Percentiles rank a stretch among this genome's conserved stretches.
Evolutionary conservation across 2,797 vertebrate genomes (phyloP).

Genomic region (Arnoldichthys spilopterus): DNA sequence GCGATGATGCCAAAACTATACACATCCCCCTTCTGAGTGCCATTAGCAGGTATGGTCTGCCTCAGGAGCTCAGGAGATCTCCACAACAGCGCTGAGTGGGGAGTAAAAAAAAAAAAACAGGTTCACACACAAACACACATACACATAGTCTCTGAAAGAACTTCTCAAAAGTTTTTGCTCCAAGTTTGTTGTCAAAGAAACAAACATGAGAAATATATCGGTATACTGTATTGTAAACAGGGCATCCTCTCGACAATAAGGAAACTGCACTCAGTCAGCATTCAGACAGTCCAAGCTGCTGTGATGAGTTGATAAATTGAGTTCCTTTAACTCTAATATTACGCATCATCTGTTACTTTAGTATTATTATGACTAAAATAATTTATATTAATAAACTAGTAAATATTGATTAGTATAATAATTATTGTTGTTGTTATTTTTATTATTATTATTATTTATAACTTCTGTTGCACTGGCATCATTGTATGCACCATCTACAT

Average conservation of each 20-base stretch:
- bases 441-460: too few species aligned
- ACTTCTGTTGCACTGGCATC: too few species aligned
- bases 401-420: too few species aligned
- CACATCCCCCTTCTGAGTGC: constrained; percentile 63
- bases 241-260: background rate
- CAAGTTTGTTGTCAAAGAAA: background rate
- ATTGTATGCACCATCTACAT: too few species aligned
- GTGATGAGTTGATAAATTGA: too few species aligned
- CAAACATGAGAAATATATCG: background rate
- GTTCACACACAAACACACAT: background rate
- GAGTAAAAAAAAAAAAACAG: constrained; percentile 9
- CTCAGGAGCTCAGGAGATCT: constrained; percentile 64
- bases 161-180: background rate
- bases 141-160: background rate
- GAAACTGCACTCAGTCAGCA: background rate
- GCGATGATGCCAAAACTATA: constrained; percentile 66
- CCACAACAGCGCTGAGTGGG: constrained; percentile 57
- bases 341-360: too few species aligned
- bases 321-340: too few species aligned
- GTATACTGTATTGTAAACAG: background rate
- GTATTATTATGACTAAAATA: too few species aligned
- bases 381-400: too few species aligned
- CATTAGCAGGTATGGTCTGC: constrained; percentile 45
- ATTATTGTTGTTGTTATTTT: too few species aligned
- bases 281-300: too few species aligned